Percentiles rank a stretch among this genome's conserved stretches.
Evolutionary conservation across 2,888 invertebrate genomes (phyloP).

Genomic region (Dendrolimus pini): DNA sequence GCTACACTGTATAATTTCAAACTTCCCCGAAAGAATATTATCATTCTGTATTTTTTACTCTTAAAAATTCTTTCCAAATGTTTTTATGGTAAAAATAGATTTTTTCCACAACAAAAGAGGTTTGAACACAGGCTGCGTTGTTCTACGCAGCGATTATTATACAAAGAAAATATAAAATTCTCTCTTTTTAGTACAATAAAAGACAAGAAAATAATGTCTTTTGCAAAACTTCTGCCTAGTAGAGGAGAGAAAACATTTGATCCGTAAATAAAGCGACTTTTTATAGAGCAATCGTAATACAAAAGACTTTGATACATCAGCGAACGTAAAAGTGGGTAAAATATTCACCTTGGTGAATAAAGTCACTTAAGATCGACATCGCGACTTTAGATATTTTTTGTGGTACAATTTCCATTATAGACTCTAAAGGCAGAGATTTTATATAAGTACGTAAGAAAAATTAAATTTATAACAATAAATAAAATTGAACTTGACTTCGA

Average conservation of each 20-base stretch:
- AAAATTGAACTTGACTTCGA: no score
- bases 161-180: conserved; percentile 4
- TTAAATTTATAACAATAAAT: no score
- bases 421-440: no score
- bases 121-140: not conserved
- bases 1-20: not conserved
- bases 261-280: not conserved
- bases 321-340: not conserved
- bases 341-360: not conserved
- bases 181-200: not conserved
- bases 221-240: not conserved
- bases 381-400: no score
- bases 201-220: not conserved
- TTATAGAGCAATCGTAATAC: not conserved
- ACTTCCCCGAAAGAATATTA: not conserved
- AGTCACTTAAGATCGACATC: not conserved
- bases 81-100: conserved; percentile 1
- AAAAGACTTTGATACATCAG: not conserved
- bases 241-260: not conserved
- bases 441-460: no score
- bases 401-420: no score
- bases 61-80: conserved; percentile 1
- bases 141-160: not conserved
- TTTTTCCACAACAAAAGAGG: conserved; percentile 1
- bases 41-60: not conserved